phyloP scores from a whole-genome alignment of 2,888 invertebrate species.

The Charanyca ferruginea region DNA sequence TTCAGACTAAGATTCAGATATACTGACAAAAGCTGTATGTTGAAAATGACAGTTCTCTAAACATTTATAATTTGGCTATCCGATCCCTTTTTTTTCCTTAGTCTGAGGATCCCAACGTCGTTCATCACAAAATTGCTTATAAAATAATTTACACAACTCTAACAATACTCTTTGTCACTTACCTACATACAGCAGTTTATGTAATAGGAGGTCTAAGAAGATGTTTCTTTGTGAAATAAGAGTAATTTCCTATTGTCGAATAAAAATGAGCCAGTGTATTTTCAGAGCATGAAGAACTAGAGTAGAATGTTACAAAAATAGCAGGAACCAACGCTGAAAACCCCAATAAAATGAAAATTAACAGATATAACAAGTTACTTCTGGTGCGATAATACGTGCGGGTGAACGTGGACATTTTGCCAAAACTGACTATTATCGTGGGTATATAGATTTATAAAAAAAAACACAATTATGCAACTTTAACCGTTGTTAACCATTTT shows the following conservation, averaged over 20 bases:
- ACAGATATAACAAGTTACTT: constrained; percentile 68
- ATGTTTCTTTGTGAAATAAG: constrained; percentile 48
- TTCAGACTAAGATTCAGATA: too few species aligned
- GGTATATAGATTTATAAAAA: constrained; percentile 58
- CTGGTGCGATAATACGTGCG: constrained; percentile 45
- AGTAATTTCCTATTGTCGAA: constrained; percentile 55
- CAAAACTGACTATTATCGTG: constrained; percentile 25
- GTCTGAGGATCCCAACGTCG: background rate
- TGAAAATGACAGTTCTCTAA: background rate
- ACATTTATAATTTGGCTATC: background rate
- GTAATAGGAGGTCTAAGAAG: constrained; percentile 52
- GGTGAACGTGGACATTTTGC: constrained; percentile 43
- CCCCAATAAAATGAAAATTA: constrained; percentile 74
- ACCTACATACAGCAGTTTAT: constrained; percentile 18
- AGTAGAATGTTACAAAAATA: constrained; percentile 78
- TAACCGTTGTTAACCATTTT: too few species aligned
- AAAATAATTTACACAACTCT: background rate
- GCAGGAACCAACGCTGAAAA: constrained; percentile 76
- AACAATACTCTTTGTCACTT: constrained; percentile 12
- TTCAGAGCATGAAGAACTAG: constrained; percentile 72
- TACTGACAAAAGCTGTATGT: background rate
- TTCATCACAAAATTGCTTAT: background rate
- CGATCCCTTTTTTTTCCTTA: too few species aligned
- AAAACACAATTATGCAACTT: background rate
- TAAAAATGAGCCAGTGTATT: constrained; percentile 78